Conservation (phyloP, 2,797 vertebrate genomes). For the Miichthys miiuy region DNA sequence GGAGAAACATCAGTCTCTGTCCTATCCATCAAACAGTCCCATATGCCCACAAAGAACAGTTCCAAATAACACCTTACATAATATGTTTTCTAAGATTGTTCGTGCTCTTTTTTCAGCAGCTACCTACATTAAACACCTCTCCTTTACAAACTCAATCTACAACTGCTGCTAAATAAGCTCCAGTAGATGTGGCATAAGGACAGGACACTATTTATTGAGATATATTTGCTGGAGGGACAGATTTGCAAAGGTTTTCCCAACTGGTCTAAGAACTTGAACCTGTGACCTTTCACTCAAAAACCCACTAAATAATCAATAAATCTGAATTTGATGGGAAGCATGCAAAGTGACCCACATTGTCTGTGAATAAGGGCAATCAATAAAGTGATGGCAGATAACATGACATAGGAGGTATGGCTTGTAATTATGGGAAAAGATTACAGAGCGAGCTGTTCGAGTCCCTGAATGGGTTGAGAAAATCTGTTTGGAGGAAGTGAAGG, state of each 20-base stretch:
- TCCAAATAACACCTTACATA: slow-evolving; percentile 33
- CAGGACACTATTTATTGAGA: not conserved
- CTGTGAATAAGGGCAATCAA: slow-evolving; percentile 64
- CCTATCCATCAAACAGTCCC: slow-evolving; percentile 48
- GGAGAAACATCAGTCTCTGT: slow-evolving; percentile 52
- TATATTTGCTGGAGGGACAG: not conserved
- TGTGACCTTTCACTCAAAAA: slow-evolving; percentile 6
- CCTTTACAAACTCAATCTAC: not conserved
- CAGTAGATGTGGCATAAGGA: slow-evolving; percentile 2
- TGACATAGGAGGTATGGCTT: slow-evolving; percentile 28
- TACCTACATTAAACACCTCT: not conserved
- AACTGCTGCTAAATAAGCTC: not conserved
- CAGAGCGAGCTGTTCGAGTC: slow-evolving; percentile 1
- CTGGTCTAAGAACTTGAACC: slow-evolving; percentile 11
- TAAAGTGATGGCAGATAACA: slow-evolving; percentile 55
- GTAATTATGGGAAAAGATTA: slow-evolving; percentile 45
- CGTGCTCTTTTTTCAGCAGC: not conserved
- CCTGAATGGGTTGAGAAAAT: not conserved
- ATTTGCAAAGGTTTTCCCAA: not conserved
- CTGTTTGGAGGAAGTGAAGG: slow-evolving; percentile 1
- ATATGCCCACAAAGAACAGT: slow-evolving; percentile 19
- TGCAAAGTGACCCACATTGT: slow-evolving; percentile 57
- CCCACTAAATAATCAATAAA: slow-evolving; percentile 37
- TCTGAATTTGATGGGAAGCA: slow-evolving; percentile 27
- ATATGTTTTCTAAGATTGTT: not conserved